Base-by-base conservation (phyloP, 2,888 invertebrate species). In the Drosophila neotestacea region DNA sequence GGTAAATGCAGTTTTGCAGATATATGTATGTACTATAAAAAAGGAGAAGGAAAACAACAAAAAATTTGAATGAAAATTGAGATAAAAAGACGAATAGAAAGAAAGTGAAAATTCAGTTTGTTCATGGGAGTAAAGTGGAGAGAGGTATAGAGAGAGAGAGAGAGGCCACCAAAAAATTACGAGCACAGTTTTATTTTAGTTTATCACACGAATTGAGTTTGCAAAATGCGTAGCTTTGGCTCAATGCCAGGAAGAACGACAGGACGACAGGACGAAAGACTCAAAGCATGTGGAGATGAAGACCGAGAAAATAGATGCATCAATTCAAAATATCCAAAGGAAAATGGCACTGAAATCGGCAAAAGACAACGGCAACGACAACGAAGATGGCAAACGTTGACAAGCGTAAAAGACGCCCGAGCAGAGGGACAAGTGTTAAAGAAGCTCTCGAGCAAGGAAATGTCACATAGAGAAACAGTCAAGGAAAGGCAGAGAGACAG, bases 121-220 rank as follows among this genome's bases (percentile, higher is more conserved):
- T 10, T 6, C 11, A 11, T 22, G 22, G 3, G 22, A 7, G n/a
- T 4, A 48, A 47, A 9, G 6, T 36, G 50, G 34, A 10, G 41
- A 22, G 46, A 30, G 55, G 0, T 7, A 6, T 5, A 4, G 1
- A 38, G 30, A 30, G 7, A 30, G 7, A 30, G 30, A 30, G 7
- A 30, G 30, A 30, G 16, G 16, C 4, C 5, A 30, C 5, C 6
- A 32, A 81, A 70, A 86, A 71, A 81, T 76, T 71, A 76, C 71
- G 67, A 72, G 74, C 65, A 77, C 56, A 79, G 84, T 88, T 84
- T 84, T 88, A 77, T 86, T 88, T 88, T 72, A 88, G 84, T 86
- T 84, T 86, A 81, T 76, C 81, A 62, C 86, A 88, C 78, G 88
- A 85, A 84, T 88, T 78, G 84, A 80, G 84, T 78, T 88, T 70